Base-by-base conservation (phyloP, 2,888 invertebrate species). In the Portevinia maculata region DNA sequence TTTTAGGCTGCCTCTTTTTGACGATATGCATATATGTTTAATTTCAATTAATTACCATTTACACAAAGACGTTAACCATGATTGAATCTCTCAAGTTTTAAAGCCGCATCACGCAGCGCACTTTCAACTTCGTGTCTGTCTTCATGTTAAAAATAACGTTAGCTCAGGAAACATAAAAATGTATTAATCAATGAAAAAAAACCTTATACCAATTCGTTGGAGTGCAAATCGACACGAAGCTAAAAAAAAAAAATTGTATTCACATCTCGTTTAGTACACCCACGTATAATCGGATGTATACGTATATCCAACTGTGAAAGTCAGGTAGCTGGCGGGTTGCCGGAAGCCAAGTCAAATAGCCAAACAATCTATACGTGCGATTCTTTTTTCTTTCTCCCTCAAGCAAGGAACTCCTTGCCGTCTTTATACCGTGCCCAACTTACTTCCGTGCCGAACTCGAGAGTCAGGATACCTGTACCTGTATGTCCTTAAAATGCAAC, bases 311-410 rank as follows among this genome's bases (percentile, higher is more conserved):
- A 17, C 52, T 15, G 21, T 37, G 24, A 44, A 48, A 37, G 32
- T 30, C 59, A 59, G 52, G 75, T 34, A 64, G 13, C 69, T 76
- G 67, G 53, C 67, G 62, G 60, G 60, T 67, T 52, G 60, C 69
- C 75, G 75, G 64, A 74, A 74, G 74, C 64, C 48, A 69, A 62
- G 69, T 50, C 69, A 76, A 69, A 64, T 69, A 53, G 50, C 62
- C 57, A 46, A 55, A 50, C 48, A 60, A 67, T 34, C 52, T 60
- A 46, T 32, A 24, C 30, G 41, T 48, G 30, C 39, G 19, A 30
- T 11, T 41, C 53, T 55, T 55, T 34, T 34, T 17, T 21, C n/a
- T 24, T 52, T 34, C 15, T 17, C 8, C 2, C 4, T 1, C 17
- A 30, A 13, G 13, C 11, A 44, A 41, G 15, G 19, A 41, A 48